A percentile compares a stretch with the other conserved stretches of the same genome.
phyloP scores from a whole-genome alignment of 2,797 vertebrate species.

The Silurus lanzhouensis region DNA sequence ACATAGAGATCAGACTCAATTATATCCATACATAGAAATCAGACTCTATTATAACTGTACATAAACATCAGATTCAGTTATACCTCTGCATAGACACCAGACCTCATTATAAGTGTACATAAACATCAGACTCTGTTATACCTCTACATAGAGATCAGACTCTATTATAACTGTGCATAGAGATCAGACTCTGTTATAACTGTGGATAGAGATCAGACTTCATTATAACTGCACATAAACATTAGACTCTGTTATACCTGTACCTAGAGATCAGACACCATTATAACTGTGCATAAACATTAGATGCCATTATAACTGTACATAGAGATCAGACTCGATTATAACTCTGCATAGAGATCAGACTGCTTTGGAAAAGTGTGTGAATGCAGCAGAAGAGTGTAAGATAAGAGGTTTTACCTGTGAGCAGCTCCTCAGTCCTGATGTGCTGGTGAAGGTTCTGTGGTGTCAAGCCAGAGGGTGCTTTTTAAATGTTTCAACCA shows the following conservation, averaged over 20 bases:
- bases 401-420: conserved; percentile 16
- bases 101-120: neutral
- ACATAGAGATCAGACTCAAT: neutral
- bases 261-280: too few relatives aligned
- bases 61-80: neutral
- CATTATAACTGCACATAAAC: neutral
- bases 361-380: neutral
- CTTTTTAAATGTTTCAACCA: neutral
- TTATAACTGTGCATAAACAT: too few relatives aligned
- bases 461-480: neutral
- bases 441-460: neutral
- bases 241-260: neutral
- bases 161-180: neutral
- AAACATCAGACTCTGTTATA: neutral
- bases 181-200: neutral
- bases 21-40: neutral
- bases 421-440: conserved; percentile 1
- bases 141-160: neutral
- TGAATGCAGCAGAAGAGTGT: neutral
- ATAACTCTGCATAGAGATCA: too few relatives aligned
- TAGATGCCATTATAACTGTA: too few relatives aligned
- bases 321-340: neutral
- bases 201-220: neutral
- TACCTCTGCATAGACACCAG: neutral
- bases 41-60: neutral